Evolutionary conservation across 23 tunicate species (phyloP).

Genomic region (Trididemnum clinides): DNA sequence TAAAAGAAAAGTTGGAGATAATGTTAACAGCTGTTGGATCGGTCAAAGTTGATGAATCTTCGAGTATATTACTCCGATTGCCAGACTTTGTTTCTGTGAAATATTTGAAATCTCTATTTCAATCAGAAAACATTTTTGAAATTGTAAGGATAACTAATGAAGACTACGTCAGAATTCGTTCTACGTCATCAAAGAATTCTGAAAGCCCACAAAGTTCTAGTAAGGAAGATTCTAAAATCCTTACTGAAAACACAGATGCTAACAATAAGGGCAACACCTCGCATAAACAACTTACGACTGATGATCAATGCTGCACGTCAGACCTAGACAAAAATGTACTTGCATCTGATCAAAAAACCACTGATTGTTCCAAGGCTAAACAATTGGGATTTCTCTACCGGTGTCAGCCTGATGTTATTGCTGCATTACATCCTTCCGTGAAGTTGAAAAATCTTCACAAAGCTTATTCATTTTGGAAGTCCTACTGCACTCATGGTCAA

Average conservation of each 20-base stretch:
- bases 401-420: conserved; percentile 38
- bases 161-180: background rate
- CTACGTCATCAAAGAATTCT: no score
- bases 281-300: no score
- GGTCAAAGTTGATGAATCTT: conserved; percentile 10
- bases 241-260: no score
- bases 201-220: no score
- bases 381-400: conserved; percentile 20
- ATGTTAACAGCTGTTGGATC: conserved; percentile 32
- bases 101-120: background rate
- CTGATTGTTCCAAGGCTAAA: no score
- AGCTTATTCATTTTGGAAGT: conserved; percentile 34
- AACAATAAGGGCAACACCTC: no score
- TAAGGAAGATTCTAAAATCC: no score
- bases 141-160: background rate
- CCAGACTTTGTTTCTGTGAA: conserved; percentile 25
- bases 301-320: no score
- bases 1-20: conserved; percentile 23
- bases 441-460: background rate
- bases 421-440: conserved; percentile 5
- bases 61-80: background rate
- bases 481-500: background rate
- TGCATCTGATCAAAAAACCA: background rate
- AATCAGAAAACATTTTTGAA: background rate
- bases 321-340: background rate